A percentile compares a stretch with the other conserved stretches of the same genome.
These are phyloP conservation scores for Rostratula benghalensis DNA, from an alignment of 2,113 vertebrate species.

Conservation along the genomic window DNA sequence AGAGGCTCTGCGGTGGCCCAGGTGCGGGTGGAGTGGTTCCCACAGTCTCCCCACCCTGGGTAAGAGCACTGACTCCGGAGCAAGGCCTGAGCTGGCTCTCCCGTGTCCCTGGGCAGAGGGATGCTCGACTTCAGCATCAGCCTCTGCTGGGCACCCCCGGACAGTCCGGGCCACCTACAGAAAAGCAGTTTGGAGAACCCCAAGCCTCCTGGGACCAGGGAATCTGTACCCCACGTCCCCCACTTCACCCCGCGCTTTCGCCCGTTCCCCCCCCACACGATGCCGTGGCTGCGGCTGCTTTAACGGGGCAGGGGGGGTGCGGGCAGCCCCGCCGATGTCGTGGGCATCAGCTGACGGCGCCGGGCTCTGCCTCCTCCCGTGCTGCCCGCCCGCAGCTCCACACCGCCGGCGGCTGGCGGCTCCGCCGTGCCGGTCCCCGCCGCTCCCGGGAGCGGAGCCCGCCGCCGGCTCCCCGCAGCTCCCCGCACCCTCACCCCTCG, in stretches of 20 bases:
- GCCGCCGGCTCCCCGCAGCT: neutral
- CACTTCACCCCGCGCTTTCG: too few species aligned
- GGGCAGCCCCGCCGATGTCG: slow-evolving; percentile 44
- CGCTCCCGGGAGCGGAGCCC: neutral
- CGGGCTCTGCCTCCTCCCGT: slow-evolving; percentile 67
- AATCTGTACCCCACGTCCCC: fast-evolving
- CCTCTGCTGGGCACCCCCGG: neutral
- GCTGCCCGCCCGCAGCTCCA: neutral
- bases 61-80: fast-evolving
- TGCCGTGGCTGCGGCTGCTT: slow-evolving; percentile 25
- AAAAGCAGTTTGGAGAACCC: neutral
- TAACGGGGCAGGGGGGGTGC: slow-evolving; percentile 26
- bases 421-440: neutral
- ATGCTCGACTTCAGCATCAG: neutral
- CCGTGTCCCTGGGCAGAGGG: too few species aligned
- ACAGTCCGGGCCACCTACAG: neutral
- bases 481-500: neutral
- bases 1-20: neutral
- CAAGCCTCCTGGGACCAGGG: too few species aligned
- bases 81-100: neutral
- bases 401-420: neutral
- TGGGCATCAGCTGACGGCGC: slow-evolving; percentile 74
- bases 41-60: too few species aligned
- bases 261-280: too few species aligned
- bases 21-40: neutral